Conservation (phyloP, 2,797 vertebrate genomes). For the Trichosurus vulpecula region DNA sequence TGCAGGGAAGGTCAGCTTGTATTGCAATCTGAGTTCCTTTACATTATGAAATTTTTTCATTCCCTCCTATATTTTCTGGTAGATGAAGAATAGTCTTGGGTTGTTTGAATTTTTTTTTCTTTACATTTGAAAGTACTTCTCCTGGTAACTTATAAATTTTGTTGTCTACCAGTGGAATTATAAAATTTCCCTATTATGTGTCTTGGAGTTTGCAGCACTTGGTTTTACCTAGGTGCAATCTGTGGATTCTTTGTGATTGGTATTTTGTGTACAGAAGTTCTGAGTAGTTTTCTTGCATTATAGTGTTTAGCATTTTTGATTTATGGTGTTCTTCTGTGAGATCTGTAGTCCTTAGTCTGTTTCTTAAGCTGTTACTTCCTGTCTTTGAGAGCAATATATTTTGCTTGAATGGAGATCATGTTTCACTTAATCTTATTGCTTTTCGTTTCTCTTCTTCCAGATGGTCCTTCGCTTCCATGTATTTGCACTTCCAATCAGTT, state of each 20-base stretch:
- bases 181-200: background rate
- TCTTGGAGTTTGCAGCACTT: background rate
- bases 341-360: background rate
- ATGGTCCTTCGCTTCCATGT: background rate
- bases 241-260: background rate
- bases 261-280: background rate
- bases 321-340: background rate
- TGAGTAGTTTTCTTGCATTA: background rate
- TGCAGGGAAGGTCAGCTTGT: background rate
- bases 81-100: background rate
- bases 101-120: background rate
- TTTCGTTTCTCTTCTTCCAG: background rate
- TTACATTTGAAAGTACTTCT: background rate
- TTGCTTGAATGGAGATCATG: background rate
- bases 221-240: background rate
- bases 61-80: background rate
- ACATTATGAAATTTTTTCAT: background rate
- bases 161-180: background rate
- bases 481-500: background rate
- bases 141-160: background rate
- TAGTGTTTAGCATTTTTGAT: background rate
- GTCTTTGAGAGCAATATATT: background rate
- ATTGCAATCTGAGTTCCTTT: background rate
- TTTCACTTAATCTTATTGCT: background rate
- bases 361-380: background rate